Evolutionary conservation across 2,797 vertebrate species (phyloP), one percentile per base, ranked within the genome.

Genomic region (Heteromormyrus szaboi): DNA sequence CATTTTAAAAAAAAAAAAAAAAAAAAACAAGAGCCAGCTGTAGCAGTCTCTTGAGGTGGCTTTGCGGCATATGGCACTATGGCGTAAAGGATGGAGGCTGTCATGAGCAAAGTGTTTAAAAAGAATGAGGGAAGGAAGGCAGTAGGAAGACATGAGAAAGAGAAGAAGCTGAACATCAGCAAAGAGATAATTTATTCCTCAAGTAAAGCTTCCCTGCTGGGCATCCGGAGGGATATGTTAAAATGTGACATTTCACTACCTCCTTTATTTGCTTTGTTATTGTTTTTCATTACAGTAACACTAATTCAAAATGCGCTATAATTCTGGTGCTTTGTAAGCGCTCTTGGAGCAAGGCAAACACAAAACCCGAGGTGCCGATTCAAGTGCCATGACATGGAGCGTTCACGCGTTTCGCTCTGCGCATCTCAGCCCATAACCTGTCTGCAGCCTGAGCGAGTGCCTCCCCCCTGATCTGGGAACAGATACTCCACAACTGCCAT

Each of bases 71-170:
- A 96, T 96, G 96, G 96, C 93, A 53, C 88, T 87, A 93, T 92
- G 91, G 92, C 89, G 94, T 96, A 95, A 96, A 95, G 94, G 95
- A 96, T 97, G 95, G 94, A 92, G 91, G 93, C 94, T 96, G 95
- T 96, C 96, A 96, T 93, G 92, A 91, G 92, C 93, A 95, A 94
- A 95, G 92, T 94, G 94, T 93, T 95, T 94, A 95, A 94, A 93
- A 93, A 91, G 92, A 92, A 92, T 9, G 17, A 87, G 87, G 79
- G 33, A 53, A 41, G 37, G 65, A 54, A 46, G 46, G 79, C 62
- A 19, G 17, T 37, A 59, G 85, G 53, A 72, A 89, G 90, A 91
- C 86, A 93, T 92, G 83, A 91, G 92, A 93, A 93, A 92, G 93
- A 93, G 92, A 93, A 93, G 93, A 93, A 94, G 93, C 93, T 93